These are phyloP conservation scores for Minunthozetes semirufus DNA, from an alignment of 2,888 invertebrate species.

Conservation along the genomic window DNA sequence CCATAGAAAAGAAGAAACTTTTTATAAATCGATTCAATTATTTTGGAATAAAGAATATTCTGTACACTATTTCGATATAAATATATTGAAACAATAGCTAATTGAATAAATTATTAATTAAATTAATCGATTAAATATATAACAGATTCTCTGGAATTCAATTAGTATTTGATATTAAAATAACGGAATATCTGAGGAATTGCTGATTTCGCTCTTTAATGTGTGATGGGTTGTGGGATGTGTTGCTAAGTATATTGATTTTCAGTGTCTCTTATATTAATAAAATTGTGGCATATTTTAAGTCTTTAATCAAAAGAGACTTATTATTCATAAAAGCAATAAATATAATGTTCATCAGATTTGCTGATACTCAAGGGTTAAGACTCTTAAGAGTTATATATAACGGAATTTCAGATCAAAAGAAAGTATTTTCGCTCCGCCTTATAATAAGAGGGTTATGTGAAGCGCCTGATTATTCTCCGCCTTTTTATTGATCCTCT, in stretches of 20 bases:
- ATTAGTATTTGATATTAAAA: not conserved
- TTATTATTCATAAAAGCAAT: constrained; percentile 3
- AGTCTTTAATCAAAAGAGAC: not conserved
- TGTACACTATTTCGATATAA: too few relatives aligned
- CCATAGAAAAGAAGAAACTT: too few relatives aligned
- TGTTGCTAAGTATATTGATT: too few relatives aligned
- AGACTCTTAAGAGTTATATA: not conserved
- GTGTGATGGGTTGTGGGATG: too few relatives aligned
- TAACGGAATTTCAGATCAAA: not conserved
- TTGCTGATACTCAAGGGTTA: not conserved
- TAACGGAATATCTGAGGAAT: too few relatives aligned
- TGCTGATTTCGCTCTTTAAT: too few relatives aligned
- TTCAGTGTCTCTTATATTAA: too few relatives aligned
- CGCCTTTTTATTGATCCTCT: constrained; percentile 29
- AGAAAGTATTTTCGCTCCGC: not conserved
- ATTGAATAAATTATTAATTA: not conserved
- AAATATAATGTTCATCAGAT: constrained; percentile 12
- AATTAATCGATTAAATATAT: not conserved
- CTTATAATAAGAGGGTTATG: not conserved
- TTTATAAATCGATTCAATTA: too few relatives aligned
- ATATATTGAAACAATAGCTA: too few relatives aligned
- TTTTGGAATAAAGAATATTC: too few relatives aligned
- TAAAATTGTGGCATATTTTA: not conserved
- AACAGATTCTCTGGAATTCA: not conserved
- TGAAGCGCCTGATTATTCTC: constrained; percentile 12